Percentiles rank a stretch among this genome's conserved stretches.
Conservation (phyloP, 2,113 vertebrate species). For the Oplegnathus fasciatus region DNA sequence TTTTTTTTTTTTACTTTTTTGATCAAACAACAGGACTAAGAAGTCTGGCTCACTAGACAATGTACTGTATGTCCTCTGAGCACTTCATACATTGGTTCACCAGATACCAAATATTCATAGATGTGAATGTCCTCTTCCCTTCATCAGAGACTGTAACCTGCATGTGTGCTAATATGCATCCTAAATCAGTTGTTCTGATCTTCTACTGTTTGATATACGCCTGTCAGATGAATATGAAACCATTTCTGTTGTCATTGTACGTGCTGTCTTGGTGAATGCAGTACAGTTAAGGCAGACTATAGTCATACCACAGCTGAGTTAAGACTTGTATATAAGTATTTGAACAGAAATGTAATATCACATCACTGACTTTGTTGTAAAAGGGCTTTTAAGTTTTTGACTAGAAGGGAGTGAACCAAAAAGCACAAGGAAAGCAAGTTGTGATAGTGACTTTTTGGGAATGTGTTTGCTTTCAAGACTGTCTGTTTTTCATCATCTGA, state of each 20-base stretch:
- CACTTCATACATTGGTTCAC: slow-evolving; percentile 1
- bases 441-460: slow-evolving; percentile 80
- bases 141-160: slow-evolving; percentile 60
- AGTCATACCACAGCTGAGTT: slow-evolving; percentile 32
- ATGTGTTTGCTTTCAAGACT: slow-evolving; percentile 73
- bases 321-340: slow-evolving; percentile 41
- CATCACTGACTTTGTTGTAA: slow-evolving; percentile 37
- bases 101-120: slow-evolving; percentile 36
- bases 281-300: slow-evolving; percentile 36
- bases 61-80: slow-evolving; percentile 29
- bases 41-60: slow-evolving; percentile 5
- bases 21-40: background rate
- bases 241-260: slow-evolving; percentile 25
- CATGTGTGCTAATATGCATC: slow-evolving; percentile 66
- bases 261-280: slow-evolving; percentile 48
- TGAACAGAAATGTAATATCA: slow-evolving; percentile 38
- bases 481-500: slow-evolving; percentile 35
- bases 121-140: slow-evolving; percentile 32
- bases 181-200: slow-evolving; percentile 38
- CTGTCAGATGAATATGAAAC: slow-evolving; percentile 34
- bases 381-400: slow-evolving; percentile 66
- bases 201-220: slow-evolving; percentile 27
- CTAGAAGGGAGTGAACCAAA: slow-evolving; percentile 79
- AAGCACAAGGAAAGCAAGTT: slow-evolving; percentile 79
- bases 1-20: slow-evolving; percentile 14